Evolutionary conservation across 2,888 invertebrate species (phyloP).

Genomic region (Eupithecia inturbata): DNA sequence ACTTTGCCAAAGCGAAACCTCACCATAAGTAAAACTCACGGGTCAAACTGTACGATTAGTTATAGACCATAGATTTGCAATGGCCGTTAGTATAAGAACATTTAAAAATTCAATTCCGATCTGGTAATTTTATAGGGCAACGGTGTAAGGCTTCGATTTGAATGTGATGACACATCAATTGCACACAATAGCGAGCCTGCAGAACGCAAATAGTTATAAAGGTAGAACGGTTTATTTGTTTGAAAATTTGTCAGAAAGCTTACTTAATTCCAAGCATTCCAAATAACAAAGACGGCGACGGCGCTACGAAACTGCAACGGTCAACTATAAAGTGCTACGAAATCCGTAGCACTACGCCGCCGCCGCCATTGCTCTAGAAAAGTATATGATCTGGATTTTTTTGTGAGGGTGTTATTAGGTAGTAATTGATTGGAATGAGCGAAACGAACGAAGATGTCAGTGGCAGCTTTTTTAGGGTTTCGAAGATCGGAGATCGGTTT

Average conservation of each 20-base stretch:
- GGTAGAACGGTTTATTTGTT: no score
- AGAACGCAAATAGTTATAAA: no score
- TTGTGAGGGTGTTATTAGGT: no score
- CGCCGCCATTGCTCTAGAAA: neutral
- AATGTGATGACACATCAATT: neutral
- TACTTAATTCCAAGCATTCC: neutral
- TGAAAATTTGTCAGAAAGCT: neutral
- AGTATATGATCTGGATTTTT: neutral
- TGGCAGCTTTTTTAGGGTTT: no score
- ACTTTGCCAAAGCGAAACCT: neutral
- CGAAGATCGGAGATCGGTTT: no score
- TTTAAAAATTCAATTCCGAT: neutral
- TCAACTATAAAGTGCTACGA: constrained; percentile 2
- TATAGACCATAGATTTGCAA: neutral
- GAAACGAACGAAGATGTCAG: no score
- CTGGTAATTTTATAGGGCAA: neutral
- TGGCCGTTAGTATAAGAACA: neutral
- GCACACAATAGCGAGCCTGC: no score
- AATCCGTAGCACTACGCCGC: constrained; percentile 8
- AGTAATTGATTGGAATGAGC: no score
- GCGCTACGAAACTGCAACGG: neutral
- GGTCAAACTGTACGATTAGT: neutral
- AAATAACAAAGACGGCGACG: neutral
- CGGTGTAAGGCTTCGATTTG: neutral
- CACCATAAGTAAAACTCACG: neutral